Base-by-base conservation (phyloP, 2,888 invertebrate species). In the Zonitis immaculata region DNA sequence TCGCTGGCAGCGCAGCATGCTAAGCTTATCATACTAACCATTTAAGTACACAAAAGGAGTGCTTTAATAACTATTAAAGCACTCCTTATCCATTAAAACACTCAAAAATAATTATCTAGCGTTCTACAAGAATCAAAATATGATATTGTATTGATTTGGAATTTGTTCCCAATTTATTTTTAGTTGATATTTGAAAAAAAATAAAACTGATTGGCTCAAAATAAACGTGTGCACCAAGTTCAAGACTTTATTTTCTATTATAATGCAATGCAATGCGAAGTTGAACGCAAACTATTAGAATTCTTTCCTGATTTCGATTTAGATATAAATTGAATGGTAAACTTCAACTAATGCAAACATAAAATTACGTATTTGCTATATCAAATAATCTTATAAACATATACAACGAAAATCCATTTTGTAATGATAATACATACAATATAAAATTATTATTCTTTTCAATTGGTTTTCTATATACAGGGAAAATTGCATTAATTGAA, bases 281-380 rank as follows among this genome's bases (percentile, higher is more conserved):
- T 59, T 59, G 58, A 58, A 54, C 56, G 55, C 52, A 56, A 59
- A 58, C 59, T 54, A 61, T 59, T 61, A 61, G 56, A 55, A 56
- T 58, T 61, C 59, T 61, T 61, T 61, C 57, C 48, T 46, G 57
- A 51, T 56, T 61, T 61, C 61, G 61, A 61, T 61, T 61, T 57
- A 61, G 59, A 61, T 61, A 54, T 46, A 54, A 32, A 59, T 61
- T 57, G n/a, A n/a, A n/a, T 54, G 47, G 47, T 55, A 57, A 54
- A 54, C 54, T 56, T 58, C 50, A 52, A 56, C 49, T 42, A 45
- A 54, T 48, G 57, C 56, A 53, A 58, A 59, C 59, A 52, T 56
- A 53, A 57, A 61, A 61, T 59, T 61, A 61, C 56, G 50, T 61
- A 53, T 54, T 53, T 56, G 49, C 53, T 50, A 53, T 53, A n/a